Evolutionary conservation across 1,140 invertebrate species (phyloP), one percentile per base, ranked within the genome.

Genomic region (Brachionus asplanchnoidis): DNA sequence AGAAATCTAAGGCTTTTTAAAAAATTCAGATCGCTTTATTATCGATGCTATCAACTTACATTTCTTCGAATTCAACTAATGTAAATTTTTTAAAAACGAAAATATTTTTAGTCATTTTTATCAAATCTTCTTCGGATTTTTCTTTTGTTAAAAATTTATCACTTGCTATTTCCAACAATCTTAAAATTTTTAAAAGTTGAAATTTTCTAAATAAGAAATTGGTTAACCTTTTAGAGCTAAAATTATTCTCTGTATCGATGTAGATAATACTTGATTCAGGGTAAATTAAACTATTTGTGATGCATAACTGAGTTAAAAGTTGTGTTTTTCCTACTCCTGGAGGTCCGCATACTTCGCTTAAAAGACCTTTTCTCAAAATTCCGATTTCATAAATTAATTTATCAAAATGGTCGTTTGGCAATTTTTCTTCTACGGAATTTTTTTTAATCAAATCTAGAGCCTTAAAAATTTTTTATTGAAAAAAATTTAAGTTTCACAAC

Each of bases 211-310:
- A 36, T 36, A 73, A 17, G 14, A 73, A 73, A 3, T 36, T 36
- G 36, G 11, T 17, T 8, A 6, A 77, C 73, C 73, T 46, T 50
- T 77, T 46, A 28, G 73, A 36, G n/a, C 26, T 77, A 50, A 77
- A 77, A 50, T 77, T 77, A 32, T 77, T 77, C 50, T 77, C 73
- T 7, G 73, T 77, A 50, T 77, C 73, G 5, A 77, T 77, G 20
- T 77, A 77, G 50, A 77, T 77, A 14, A 53, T 28, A 26, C 73
- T 77, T 32, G 73, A 50, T 20, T 77, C 23, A 4, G 73, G 42
- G 14, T 14, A 50, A 5, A 50, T 53, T n/a, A 77, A 17, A 14
- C 23, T 46, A 77, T 77, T 77, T 9, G 42, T 77, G 3, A 17
- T n/a, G 14, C 73, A 77, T 12, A 77, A 26, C 26, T 77, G 73